These are phyloP conservation scores for Takifugu flavidus DNA, from an alignment of 2,113 vertebrate genomes.

Conservation along the genomic window DNA sequence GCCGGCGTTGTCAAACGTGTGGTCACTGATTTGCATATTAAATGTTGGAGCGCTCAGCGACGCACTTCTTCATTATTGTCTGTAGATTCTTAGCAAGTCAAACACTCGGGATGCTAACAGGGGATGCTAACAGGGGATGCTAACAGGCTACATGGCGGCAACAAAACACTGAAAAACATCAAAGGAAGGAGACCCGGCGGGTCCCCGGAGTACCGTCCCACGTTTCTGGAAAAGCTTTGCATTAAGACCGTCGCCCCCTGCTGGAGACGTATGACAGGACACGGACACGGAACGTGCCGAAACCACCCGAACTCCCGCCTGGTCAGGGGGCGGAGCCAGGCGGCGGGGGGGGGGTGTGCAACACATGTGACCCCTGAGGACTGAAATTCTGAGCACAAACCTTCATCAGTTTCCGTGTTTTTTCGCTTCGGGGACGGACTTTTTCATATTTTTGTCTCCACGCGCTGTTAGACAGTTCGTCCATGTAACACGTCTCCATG, in stretches of 20 bases:
- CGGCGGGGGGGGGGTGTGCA: conserved; percentile 64
- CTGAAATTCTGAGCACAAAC: conserved; percentile 52
- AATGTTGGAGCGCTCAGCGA: no score
- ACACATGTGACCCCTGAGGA: conserved; percentile 73
- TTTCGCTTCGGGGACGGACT: conserved; percentile 53
- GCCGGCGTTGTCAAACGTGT: not conserved
- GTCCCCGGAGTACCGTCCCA: no score
- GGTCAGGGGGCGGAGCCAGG: conserved; percentile 25
- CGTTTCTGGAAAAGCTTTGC: conserved; percentile 6
- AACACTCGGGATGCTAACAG: conserved; percentile 27
- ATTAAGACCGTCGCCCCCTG: conserved; percentile 37
- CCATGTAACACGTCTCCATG: conserved; percentile 52
- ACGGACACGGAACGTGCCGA: conserved; percentile 43
- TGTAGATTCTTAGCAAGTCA: not conserved
- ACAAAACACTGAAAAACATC: conserved; percentile 23
- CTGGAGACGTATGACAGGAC: conserved; percentile 33
- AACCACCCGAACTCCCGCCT: conserved; percentile 9
- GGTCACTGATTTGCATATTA: no score
- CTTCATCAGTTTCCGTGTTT: conserved; percentile 66
- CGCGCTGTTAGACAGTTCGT: conserved; percentile 57
- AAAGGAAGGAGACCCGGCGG: not conserved
- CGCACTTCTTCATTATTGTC: no score
- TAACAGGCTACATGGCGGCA: conserved; percentile 57
- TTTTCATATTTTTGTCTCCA: no score
- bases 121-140: no score